These are phyloP conservation scores for Rafetus swinhoei DNA, from an alignment of 2,113 vertebrate species.

Conservation along the genomic window DNA sequence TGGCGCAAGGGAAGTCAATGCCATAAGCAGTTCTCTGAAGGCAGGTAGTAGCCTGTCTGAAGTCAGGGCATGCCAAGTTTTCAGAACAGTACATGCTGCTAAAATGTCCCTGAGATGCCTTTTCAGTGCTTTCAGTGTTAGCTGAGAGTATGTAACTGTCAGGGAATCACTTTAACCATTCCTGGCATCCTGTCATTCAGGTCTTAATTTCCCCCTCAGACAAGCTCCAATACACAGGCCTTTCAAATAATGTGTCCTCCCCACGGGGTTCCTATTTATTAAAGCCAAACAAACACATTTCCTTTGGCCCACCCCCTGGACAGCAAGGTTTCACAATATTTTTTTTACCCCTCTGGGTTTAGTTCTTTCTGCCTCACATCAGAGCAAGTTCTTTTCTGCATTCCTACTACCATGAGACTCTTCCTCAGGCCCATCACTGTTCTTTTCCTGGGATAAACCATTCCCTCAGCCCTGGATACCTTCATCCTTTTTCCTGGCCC, in stretches of 20 bases:
- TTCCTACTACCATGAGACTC: not conserved
- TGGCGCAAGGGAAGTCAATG: not conserved
- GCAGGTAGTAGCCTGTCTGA: not conserved
- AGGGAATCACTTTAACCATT: not conserved
- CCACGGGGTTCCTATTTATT: not conserved
- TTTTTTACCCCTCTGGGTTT: fast-evolving
- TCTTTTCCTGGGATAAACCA: not conserved
- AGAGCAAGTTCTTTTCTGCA: not conserved
- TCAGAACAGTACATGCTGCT: not conserved
- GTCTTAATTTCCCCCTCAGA: fast-evolving
- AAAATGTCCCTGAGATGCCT: not conserved
- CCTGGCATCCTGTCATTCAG: fast-evolving
- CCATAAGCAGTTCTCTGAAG: not conserved
- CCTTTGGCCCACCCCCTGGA: too few relatives aligned
- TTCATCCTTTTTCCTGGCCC: not conserved
- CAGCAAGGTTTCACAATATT: not conserved
- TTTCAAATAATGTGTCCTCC: not conserved
- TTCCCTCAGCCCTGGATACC: not conserved
- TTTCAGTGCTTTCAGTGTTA: not conserved
- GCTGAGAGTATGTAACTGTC: not conserved
- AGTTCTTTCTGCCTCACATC: fast-evolving
- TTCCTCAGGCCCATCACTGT: not conserved
- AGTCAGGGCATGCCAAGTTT: not conserved
- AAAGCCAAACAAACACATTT: fast-evolving
- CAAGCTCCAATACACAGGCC: fast-evolving